Evolutionary conservation across 2,888 invertebrate species (phyloP), one percentile per base, ranked within the genome.

Genomic region (Cetonia aurata): DNA sequence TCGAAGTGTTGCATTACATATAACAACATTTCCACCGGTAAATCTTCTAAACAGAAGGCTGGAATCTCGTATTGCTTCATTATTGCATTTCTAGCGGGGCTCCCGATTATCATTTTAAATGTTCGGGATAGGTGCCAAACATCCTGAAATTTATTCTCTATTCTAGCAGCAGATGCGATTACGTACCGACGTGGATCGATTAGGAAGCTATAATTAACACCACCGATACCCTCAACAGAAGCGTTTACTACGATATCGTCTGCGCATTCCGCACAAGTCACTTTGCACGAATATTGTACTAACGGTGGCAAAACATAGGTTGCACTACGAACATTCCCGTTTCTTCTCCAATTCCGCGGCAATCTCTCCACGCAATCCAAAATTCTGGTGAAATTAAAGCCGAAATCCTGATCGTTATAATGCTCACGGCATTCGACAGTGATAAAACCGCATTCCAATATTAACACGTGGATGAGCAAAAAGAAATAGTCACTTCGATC

Each of bases 21-120:
- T 0, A 78, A 37, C 67, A 80, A 78, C 6, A 86, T 71, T 78
- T 87, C 87, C 0, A 74, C 72, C 6, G 87, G 87, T 60, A 87
- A 73, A 53, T 83, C 79, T 53, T 79, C 76, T 8, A 86, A 74
- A 76, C 83, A 80, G 17, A 84, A 79, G 71, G 72, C 70, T 57
- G 72, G 73, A 31, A 74, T 48, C 46, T 69, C 56, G 31, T 77
- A 74, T 33, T 50, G 44, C 19, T 59, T 67, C 57, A 78, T 74
- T 67, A 81, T 75, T 10, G 73, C 72, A 66, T 73, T 73, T 76
- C 82, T 84, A 0, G 79, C 79, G 1, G 81, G 80, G 75, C 78
- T 79, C 9, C 80, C 77, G 53, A 85, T 79, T 9, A 72, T 37
- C 50, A 79, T 75, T 77, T 85, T 85, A 67, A 85, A 80, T 37